phyloP scores from a whole-genome alignment of 2,888 invertebrate species.

The Habrosyne pyritoides region DNA sequence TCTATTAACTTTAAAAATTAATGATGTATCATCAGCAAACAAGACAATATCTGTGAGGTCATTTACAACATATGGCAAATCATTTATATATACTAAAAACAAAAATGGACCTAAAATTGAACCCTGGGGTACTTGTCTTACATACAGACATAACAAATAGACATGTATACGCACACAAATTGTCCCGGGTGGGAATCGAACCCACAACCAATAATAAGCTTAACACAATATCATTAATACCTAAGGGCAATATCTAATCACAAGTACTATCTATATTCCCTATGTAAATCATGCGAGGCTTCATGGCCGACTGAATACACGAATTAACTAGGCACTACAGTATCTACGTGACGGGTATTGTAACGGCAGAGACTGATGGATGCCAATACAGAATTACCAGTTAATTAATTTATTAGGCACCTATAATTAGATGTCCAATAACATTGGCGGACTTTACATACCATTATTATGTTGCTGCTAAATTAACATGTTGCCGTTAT shows the following conservation, averaged over 20 bases:
- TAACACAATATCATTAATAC: background rate
- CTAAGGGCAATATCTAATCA: conserved; percentile 17
- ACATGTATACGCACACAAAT: no score
- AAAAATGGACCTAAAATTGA: no score
- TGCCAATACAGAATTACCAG: conserved; percentile 62
- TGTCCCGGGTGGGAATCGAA: no score
- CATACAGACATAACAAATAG: no score
- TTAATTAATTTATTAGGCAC: conserved; percentile 74
- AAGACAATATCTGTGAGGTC: no score
- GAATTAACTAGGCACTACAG: conserved; percentile 39
- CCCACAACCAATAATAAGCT: background rate
- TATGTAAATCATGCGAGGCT: conserved; percentile 39
- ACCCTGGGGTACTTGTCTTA: no score
- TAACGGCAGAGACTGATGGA: conserved; percentile 49
- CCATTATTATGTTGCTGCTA: conserved; percentile 42
- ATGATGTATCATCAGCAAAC: no score
- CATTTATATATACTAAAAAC: no score
- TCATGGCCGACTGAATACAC: conserved; percentile 37
- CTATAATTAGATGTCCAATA: conserved; percentile 67
- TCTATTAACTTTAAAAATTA: no score
- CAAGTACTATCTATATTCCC: conserved; percentile 29
- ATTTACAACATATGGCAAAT: no score
- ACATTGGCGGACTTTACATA: conserved; percentile 51
- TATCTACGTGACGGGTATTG: conserved; percentile 30
- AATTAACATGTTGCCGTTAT: conserved; percentile 42